Evolutionary conservation across 2,113 vertebrate genomes (phyloP).

Genomic region (Hippocampus abdominalis): DNA sequence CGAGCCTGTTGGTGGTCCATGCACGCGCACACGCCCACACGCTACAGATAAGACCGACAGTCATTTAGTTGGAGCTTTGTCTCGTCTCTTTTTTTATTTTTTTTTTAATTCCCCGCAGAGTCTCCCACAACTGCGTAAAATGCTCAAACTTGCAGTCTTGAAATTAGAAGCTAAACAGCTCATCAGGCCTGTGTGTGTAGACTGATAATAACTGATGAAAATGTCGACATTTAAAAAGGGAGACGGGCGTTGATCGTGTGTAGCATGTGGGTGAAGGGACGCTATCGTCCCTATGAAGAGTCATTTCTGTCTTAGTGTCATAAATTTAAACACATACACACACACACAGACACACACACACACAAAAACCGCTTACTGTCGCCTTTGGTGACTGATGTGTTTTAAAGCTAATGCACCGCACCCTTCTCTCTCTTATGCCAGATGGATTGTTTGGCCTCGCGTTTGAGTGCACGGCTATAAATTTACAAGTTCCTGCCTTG

Average conservation of each 20-base stretch:
- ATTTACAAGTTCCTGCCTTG: slow-evolving; percentile 43
- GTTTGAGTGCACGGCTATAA: slow-evolving; percentile 55
- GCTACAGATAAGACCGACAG: slow-evolving; percentile 53
- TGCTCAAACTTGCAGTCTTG: slow-evolving; percentile 52
- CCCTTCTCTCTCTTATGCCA: slow-evolving; percentile 18
- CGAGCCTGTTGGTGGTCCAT: slow-evolving; percentile 21
- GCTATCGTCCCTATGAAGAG: not conserved
- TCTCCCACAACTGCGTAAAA: slow-evolving; percentile 54
- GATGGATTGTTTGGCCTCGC: slow-evolving; percentile 40
- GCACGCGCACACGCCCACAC: slow-evolving; percentile 48
- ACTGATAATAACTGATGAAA: slow-evolving; percentile 31
- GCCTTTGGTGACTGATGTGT: slow-evolving; percentile 18
- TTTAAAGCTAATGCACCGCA: slow-evolving; percentile 10
- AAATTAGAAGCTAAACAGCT: slow-evolving; percentile 58
- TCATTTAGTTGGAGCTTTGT: slow-evolving; percentile 63
- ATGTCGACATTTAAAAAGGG: slow-evolving; percentile 39
- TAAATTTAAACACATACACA: slow-evolving; percentile 7
- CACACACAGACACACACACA: no score
- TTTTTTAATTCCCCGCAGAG: slow-evolving; percentile 5
- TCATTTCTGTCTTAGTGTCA: slow-evolving; percentile 20
- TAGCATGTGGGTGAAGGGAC: slow-evolving; percentile 6
- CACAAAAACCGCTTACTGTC: slow-evolving; percentile 19
- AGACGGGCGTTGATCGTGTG: slow-evolving; percentile 34
- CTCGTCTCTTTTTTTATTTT: no score
- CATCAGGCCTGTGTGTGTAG: slow-evolving; percentile 44